Percentiles rank a stretch among this genome's conserved stretches.
Evolutionary conservation across 2,888 invertebrate genomes (phyloP).

Genomic region (Entomobrya multifasciata): DNA sequence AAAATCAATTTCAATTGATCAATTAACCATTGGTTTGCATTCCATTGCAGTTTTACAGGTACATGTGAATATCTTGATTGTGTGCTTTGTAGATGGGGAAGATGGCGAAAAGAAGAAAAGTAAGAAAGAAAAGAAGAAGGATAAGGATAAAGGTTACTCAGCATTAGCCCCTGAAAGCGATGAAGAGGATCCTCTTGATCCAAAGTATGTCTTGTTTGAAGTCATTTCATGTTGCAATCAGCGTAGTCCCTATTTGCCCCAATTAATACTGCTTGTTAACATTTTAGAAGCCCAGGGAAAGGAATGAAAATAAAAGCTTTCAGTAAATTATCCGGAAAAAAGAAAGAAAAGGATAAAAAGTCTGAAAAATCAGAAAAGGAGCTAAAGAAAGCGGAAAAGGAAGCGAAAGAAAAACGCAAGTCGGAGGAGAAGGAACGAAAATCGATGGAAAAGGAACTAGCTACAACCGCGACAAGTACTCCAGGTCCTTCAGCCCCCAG

Average conservation of each 20-base stretch:
- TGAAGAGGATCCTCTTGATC: constrained; percentile 76
- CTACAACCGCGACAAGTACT: not conserved
- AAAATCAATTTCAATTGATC: not conserved
- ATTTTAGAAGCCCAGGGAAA: constrained; percentile 77
- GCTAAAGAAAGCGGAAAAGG: constrained; percentile 72
- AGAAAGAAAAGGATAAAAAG: constrained; percentile 76
- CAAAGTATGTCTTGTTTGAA: no score
- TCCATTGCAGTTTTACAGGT: no score
- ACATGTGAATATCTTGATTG: no score
- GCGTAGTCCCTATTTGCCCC: no score
- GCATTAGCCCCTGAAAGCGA: constrained; percentile 78
- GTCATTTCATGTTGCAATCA: no score
- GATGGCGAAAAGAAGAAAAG: constrained; percentile 77
- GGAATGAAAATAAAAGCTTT: constrained; percentile 77
- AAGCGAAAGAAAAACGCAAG: constrained; percentile 72
- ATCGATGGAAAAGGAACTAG: constrained; percentile 65
- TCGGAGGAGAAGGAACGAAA: constrained; percentile 70
- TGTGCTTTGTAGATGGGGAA: constrained; percentile 75
- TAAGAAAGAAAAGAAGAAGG: constrained; percentile 78
- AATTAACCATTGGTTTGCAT: no score
- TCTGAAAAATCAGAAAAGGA: constrained; percentile 68
- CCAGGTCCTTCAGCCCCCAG: constrained; percentile 52
- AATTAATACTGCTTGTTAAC: not conserved
- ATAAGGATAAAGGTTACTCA: constrained; percentile 79
- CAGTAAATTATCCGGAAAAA: constrained; percentile 75